Evolutionary conservation across 2,888 invertebrate genomes (phyloP).

Genomic region (Lumbricus terrestris): DNA sequence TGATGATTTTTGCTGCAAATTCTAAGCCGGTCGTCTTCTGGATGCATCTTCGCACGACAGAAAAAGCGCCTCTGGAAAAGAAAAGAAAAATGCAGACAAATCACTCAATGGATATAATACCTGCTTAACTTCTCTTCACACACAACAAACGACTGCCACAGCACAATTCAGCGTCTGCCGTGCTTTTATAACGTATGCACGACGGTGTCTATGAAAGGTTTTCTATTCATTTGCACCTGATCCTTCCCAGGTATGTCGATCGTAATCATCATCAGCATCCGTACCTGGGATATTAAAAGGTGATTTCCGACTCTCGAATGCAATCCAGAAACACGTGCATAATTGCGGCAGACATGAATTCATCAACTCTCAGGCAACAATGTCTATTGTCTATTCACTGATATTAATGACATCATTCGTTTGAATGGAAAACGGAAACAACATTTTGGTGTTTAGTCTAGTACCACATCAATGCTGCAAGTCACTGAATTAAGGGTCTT

Average conservation of each 20-base stretch:
- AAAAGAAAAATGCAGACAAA: not conserved
- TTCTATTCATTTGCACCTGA: not conserved
- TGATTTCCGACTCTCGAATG: not conserved
- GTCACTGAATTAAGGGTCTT: not conserved
- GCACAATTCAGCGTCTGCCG: not conserved
- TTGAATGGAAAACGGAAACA: not conserved
- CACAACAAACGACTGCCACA: not conserved
- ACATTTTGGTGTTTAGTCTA: not conserved
- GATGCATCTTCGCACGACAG: constrained; percentile 97
- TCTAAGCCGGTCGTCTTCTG: constrained; percentile 96
- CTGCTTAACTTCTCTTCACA: not conserved
- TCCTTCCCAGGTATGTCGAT: not conserved
- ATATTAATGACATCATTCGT: not conserved
- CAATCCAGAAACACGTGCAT: not conserved
- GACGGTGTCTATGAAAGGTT: not conserved
- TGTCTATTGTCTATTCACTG: not conserved
- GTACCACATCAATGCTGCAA: not conserved
- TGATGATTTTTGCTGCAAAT: constrained; percentile 99
- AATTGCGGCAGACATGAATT: not conserved
- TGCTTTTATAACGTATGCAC: not conserved
- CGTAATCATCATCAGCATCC: not conserved
- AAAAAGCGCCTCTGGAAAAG: constrained; percentile 90
- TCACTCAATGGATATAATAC: not conserved
- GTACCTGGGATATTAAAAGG: not conserved
- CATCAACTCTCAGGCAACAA: too few relatives aligned